These are phyloP conservation scores for Botia kubotai DNA, from an alignment of 2,797 vertebrate genomes.

Conservation along the genomic window DNA sequence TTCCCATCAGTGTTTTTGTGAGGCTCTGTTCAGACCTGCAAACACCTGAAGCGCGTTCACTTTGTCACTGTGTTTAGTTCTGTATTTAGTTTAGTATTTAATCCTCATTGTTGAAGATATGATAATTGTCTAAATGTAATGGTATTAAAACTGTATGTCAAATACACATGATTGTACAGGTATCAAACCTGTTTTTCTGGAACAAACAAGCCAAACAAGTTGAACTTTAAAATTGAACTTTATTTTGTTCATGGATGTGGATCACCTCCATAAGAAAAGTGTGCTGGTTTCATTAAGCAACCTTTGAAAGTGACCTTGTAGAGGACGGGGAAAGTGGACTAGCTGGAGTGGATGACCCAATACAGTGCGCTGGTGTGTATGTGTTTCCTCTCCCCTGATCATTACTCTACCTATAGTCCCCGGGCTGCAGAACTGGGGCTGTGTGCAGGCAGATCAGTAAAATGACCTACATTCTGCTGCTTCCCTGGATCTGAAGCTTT, in stretches of 20 bases:
- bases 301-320: constrained; percentile 52
- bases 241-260: constrained; percentile 31
- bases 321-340: constrained; percentile 50
- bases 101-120: too few relatives aligned
- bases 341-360: constrained; percentile 51
- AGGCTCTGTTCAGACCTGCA: constrained; percentile 14
- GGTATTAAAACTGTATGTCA: too few relatives aligned
- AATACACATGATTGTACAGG: too few relatives aligned
- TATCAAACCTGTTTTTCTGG: neutral
- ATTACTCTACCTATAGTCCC: constrained; percentile 58
- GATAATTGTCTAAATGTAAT: too few relatives aligned
- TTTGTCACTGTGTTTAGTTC: constrained; percentile 7
- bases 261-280: neutral
- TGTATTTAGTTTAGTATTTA: too few relatives aligned
- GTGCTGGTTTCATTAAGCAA: constrained; percentile 40
- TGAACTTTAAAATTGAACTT: neutral
- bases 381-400: constrained; percentile 34
- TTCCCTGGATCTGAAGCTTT: constrained; percentile 50
- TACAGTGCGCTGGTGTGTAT: constrained; percentile 40
- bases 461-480: constrained; percentile 61
- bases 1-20: constrained; percentile 6
- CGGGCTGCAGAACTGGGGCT: constrained; percentile 60
- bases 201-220: neutral
- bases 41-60: neutral
- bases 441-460: constrained; percentile 47